Percentiles rank a stretch among this genome's conserved stretches.
These are phyloP conservation scores for Melinopterus prodromus DNA, from an alignment of 2,888 invertebrate genomes.

Conservation along the genomic window DNA sequence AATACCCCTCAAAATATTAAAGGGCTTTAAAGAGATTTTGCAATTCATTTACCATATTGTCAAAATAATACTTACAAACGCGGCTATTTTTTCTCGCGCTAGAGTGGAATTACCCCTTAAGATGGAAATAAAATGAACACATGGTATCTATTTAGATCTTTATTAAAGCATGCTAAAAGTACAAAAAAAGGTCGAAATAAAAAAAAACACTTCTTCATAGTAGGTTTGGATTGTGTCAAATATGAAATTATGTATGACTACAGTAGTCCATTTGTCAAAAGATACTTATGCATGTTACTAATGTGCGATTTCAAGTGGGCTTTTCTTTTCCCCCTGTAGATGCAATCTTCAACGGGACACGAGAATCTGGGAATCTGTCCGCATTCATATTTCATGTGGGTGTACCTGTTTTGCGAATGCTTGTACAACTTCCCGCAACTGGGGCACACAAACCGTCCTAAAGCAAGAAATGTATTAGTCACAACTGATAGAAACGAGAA, in stretches of 20 bases:
- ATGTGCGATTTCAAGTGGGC: slow-evolving; percentile 39
- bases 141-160: background rate
- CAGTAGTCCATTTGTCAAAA: background rate
- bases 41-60: too few relatives aligned
- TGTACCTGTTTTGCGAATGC: slow-evolving; percentile 37
- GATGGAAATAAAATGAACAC: background rate
- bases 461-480: slow-evolving; percentile 14
- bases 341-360: slow-evolving; percentile 41
- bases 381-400: slow-evolving; percentile 43
- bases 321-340: slow-evolving; percentile 43
- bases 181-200: background rate
- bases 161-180: background rate
- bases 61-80: too few relatives aligned
- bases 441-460: slow-evolving; percentile 34
- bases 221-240: too few relatives aligned
- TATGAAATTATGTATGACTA: background rate
- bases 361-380: slow-evolving; percentile 42
- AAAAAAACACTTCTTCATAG: background rate
- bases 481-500: too few relatives aligned
- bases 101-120: too few relatives aligned
- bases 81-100: too few relatives aligned
- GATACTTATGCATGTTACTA: slow-evolving; percentile 34
- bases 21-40: too few relatives aligned
- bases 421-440: slow-evolving; percentile 39
- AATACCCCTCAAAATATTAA: too few relatives aligned